Evolutionary conservation across 2,797 vertebrate genomes (phyloP), one percentile per base, ranked within the genome.

Genomic region (Naso thynnoides): DNA sequence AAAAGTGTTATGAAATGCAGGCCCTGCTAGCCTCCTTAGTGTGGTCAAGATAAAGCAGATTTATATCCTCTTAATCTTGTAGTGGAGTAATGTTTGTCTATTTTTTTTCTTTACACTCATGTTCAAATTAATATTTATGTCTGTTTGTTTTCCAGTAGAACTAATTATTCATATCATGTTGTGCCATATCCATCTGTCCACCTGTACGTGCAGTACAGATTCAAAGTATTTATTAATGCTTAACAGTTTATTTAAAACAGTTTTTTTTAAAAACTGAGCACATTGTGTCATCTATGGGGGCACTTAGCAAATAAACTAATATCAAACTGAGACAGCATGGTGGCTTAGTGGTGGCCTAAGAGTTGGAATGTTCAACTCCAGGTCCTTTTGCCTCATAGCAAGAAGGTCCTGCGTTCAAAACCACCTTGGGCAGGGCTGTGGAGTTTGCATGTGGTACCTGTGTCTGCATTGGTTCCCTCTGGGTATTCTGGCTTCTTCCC

Each of bases 1-100:
- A 71, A 89, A 90, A 89, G 64, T 81, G 73, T 78, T 77, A 70
- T 81, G 70, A 87, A n/a, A 83, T 85, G 29, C 71, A 72, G 36
- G 62, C 45, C 65, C 10, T 33, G 63, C 36, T 70, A 54, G 24
- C 41, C 65, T 70, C 68, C 82, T 39, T 64, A 62, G 63, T 45
- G 61, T 50, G 50, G 39, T 74, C 44, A 49, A 72, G 44, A 29
- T 74, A 70, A 78, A 53, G 50, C 16, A 72, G 65, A 81, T 85
- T 71, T 74, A 78, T 86, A 39, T 67, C 58, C 13, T 45, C 56
- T 64, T 21, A 52, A 74, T 50, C 36, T 47, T 70, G 50, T 19
- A 21, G 42, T 15, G 15, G 6, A 66, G 29, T 63, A n/a, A 42
- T 49, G 52, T 54, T 56, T 79, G 38, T 60, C 16, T 55, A 21